A percentile compares a stretch with the other conserved stretches of the same genome.
Evolutionary conservation across 2,113 vertebrate genomes (phyloP).

Genomic region (Neogale vison): DNA sequence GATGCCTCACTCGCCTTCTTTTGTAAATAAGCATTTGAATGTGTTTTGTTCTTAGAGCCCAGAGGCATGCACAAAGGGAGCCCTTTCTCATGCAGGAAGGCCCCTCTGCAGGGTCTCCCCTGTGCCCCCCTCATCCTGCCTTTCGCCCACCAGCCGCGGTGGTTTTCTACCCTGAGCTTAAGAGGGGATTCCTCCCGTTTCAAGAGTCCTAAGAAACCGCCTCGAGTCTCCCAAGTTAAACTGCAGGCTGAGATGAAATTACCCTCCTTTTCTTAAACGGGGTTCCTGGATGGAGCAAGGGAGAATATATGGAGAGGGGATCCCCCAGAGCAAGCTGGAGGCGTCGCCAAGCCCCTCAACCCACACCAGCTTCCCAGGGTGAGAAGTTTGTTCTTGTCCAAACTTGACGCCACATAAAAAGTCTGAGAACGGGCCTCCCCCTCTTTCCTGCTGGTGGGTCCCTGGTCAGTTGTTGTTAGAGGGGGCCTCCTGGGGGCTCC

Average conservation of each 20-base stretch:
- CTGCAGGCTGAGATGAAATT: background rate
- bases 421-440: background rate
- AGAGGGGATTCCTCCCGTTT: background rate
- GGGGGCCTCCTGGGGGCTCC: background rate
- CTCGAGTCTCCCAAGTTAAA: background rate
- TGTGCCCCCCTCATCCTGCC: background rate
- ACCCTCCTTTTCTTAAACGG: background rate
- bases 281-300: background rate
- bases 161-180: background rate
- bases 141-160: background rate
- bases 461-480: background rate
- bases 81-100: slow-evolving; percentile 44
- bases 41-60: slow-evolving; percentile 64
- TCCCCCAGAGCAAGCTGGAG: background rate
- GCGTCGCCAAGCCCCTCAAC: background rate
- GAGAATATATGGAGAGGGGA: background rate
- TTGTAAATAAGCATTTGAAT: slow-evolving; percentile 71
- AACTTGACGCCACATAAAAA: background rate
- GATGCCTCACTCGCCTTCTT: background rate
- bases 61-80: slow-evolving; percentile 36
- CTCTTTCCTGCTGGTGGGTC: background rate
- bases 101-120: background rate
- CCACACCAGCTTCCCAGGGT: background rate
- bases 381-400: background rate
- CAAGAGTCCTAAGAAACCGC: background rate